These are phyloP conservation scores for Papilio dardanus DNA, from an alignment of 1,140 invertebrate genomes.

Conservation along the genomic window DNA sequence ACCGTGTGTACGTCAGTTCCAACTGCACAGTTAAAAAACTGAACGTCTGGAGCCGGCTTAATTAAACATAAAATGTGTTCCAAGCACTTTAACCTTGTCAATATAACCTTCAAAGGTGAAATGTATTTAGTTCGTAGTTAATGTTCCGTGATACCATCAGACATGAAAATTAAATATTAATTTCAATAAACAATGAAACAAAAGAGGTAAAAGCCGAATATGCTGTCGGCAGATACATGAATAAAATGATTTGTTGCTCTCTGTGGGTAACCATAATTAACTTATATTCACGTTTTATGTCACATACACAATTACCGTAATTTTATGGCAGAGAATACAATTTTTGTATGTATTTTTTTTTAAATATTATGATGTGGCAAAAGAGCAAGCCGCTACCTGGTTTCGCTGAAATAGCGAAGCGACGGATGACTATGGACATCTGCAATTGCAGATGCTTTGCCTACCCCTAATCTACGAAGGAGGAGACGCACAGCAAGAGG, in stretches of 20 bases:
- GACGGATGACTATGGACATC: too few relatives aligned
- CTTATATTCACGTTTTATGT: slow-evolving; percentile 44
- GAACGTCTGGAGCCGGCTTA: not conserved
- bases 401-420: too few relatives aligned
- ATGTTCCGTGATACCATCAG: slow-evolving; percentile 49
- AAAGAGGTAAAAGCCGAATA: slow-evolving; percentile 59
- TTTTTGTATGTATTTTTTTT: not conserved
- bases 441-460: too few relatives aligned
- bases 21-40: too few relatives aligned
- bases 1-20: too few relatives aligned
- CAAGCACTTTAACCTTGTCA: slow-evolving; percentile 13
- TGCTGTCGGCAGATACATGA: slow-evolving; percentile 53
- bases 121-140: slow-evolving; percentile 15
- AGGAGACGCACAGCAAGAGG: too few relatives aligned
- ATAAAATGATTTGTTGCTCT: slow-evolving; percentile 65
- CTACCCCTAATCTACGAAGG: too few relatives aligned
- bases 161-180: slow-evolving; percentile 72
- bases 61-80: not conserved
- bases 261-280: slow-evolving; percentile 55
- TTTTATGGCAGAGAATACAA: not conserved
- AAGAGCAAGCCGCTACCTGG: too few relatives aligned
- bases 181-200: slow-evolving; percentile 72
- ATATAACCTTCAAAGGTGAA: slow-evolving; percentile 29
- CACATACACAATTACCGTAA: not conserved
- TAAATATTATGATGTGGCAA: too few relatives aligned